Conservation (phyloP, 2,888 invertebrate species). For the Incurvaria masculella region DNA sequence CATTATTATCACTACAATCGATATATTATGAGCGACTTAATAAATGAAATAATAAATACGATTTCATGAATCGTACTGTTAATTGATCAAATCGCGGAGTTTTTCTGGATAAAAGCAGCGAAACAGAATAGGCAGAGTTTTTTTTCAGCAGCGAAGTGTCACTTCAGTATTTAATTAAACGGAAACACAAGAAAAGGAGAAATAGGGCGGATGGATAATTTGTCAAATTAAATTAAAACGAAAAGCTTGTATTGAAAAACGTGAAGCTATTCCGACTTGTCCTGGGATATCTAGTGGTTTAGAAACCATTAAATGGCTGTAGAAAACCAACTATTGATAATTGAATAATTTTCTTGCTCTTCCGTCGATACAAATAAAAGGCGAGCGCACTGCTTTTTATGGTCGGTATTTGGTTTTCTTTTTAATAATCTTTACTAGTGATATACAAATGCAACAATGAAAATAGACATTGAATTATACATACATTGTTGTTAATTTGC, state of each 20-base stretch:
- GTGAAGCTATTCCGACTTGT: slow-evolving; percentile 5
- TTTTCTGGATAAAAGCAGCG: no score
- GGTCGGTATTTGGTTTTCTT: slow-evolving; percentile 3
- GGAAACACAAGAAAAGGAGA: slow-evolving; percentile 35
- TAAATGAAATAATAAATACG: no score
- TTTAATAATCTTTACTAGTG: no score
- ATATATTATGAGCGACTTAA: no score
- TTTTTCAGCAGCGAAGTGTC: slow-evolving; percentile 27
- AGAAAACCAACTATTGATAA: background rate
- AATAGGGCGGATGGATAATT: slow-evolving; percentile 51
- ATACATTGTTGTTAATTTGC: no score
- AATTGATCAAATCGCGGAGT: no score
- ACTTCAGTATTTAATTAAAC: slow-evolving; percentile 55
- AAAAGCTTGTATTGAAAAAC: no score
- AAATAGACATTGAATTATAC: no score
- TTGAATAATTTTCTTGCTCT: background rate
- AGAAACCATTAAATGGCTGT: background rate
- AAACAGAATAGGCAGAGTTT: no score
- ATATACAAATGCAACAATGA: no score
- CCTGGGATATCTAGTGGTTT: slow-evolving; percentile 4
- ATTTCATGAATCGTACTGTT: no score
- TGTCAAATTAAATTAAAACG: slow-evolving; percentile 57
- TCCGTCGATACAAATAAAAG: background rate
- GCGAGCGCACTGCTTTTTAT: background rate
- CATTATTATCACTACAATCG: no score